Conservation (phyloP, 2,113 vertebrate species). For the Microtus oregoni region DNA sequence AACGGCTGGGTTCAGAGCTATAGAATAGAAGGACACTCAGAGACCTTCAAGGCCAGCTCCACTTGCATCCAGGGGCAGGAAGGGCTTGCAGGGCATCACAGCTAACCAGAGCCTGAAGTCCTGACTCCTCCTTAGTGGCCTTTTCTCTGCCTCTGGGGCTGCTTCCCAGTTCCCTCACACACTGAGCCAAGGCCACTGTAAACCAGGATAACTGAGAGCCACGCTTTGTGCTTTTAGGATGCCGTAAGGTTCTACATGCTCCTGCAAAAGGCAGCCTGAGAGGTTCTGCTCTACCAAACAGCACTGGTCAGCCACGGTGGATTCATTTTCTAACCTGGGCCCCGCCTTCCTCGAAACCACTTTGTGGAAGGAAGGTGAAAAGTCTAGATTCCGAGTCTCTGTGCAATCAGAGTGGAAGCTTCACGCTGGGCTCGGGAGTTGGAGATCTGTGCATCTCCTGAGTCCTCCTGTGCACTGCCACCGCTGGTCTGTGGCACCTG, state of each 20-base stretch:
- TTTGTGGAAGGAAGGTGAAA: background rate
- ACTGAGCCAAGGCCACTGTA: background rate
- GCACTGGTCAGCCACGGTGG: background rate
- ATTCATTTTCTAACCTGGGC: background rate
- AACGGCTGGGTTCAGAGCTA: background rate
- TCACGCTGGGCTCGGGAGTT: background rate
- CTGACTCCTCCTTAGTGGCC: background rate
- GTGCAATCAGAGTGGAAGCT: background rate
- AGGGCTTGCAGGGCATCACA: background rate
- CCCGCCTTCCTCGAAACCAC: background rate
- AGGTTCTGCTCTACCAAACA: background rate
- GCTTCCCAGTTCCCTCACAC: background rate
- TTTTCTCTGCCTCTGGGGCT: background rate
- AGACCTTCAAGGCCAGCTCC: background rate
- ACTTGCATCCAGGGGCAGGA: background rate
- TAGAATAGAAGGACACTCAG: background rate
- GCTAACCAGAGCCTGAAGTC: background rate
- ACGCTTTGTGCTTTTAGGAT: background rate
- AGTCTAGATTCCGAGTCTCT: background rate
- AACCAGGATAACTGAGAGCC: background rate
- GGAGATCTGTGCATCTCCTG: background rate
- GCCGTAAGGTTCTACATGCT: background rate
- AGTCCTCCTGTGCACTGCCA: background rate
- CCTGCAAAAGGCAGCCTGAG: background rate
- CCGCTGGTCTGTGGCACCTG: background rate